phyloP scores from a whole-genome alignment of 1,140 invertebrate species.

The Centruroides vittatus region DNA sequence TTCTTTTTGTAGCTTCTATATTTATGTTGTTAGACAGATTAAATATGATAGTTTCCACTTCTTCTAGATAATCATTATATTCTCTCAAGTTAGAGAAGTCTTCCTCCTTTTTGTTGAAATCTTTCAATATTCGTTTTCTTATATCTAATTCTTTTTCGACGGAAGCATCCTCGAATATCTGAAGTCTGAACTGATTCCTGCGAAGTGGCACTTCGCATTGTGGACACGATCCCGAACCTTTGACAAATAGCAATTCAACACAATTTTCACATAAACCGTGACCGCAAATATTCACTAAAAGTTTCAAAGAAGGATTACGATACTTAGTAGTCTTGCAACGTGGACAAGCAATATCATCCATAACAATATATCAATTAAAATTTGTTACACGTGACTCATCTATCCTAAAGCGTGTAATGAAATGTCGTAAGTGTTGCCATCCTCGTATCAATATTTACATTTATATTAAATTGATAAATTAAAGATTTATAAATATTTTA shows the following conservation, averaged over 20 bases:
- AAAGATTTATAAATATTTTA: no score
- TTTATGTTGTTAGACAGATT: conserved; percentile 87
- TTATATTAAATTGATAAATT: no score
- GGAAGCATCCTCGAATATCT: conserved; percentile 81
- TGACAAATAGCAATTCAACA: conserved; percentile 85
- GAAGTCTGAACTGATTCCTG: conserved; percentile 73
- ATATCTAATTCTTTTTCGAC: conserved; percentile 98
- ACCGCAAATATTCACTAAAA: conserved; percentile 97
- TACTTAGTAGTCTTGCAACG: conserved; percentile 97
- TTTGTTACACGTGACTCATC: no score
- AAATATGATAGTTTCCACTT: conserved; percentile 74
- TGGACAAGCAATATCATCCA: conserved; percentile 72
- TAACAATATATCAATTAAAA: not conserved
- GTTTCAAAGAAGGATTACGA: conserved; percentile 86
- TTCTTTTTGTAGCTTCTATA: conserved; percentile 71
- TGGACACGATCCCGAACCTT: conserved; percentile 85
- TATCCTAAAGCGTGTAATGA: no score
- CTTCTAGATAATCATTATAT: conserved; percentile 88
- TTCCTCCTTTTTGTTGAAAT: conserved; percentile 83
- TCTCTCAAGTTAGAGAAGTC: conserved; percentile 66
- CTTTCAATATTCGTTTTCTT: conserved; percentile 67
- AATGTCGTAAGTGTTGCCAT: no score
- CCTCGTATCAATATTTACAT: no score
- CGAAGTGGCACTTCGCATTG: conserved; percentile 76
- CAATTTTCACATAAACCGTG: conserved; percentile 95